phyloP scores from a whole-genome alignment of 2,888 invertebrate species.

The Argynnis bischoffii region DNA sequence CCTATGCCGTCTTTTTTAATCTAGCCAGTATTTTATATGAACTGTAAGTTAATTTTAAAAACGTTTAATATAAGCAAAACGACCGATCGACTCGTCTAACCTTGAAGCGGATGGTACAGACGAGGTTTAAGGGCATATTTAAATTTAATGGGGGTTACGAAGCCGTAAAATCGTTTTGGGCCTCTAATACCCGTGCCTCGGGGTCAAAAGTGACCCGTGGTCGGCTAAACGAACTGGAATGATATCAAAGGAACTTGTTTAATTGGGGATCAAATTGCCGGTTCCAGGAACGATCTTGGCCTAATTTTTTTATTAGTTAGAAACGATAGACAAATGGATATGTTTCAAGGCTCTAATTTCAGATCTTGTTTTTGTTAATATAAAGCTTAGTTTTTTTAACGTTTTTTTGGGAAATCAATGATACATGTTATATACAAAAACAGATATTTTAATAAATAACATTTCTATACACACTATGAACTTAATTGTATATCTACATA shows the following conservation, averaged over 20 bases:
- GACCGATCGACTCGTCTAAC: slow-evolving; percentile 11
- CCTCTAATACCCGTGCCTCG: slow-evolving; percentile 70
- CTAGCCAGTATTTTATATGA: slow-evolving; percentile 46
- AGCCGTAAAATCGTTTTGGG: slow-evolving; percentile 65
- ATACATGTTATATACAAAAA: too few species aligned
- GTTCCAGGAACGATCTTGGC: slow-evolving; percentile 58
- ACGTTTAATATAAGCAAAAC: slow-evolving; percentile 7
- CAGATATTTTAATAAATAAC: too few species aligned
- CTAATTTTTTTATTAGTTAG: slow-evolving; percentile 44
- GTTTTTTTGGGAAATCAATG: too few species aligned
- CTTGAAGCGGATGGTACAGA: slow-evolving; percentile 26
- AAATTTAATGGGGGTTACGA: slow-evolving; percentile 76
- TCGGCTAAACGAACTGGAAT: slow-evolving; percentile 67
- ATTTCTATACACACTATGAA: too few species aligned
- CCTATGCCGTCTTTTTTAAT: slow-evolving; percentile 57
- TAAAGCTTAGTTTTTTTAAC: too few species aligned
- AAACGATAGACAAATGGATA: not conserved
- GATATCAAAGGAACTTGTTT: slow-evolving; percentile 80
- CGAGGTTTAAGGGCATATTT: slow-evolving; percentile 77
- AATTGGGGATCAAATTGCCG: slow-evolving; percentile 77
- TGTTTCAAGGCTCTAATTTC: too few species aligned
- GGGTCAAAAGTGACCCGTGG: slow-evolving; percentile 68
- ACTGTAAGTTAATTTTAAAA: slow-evolving; percentile 7
- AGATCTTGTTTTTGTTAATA: too few species aligned
- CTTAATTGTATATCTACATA: not conserved